Evolutionary conservation across 2,888 invertebrate genomes (phyloP).

Genomic region (Phragmatobia fuliginosa): DNA sequence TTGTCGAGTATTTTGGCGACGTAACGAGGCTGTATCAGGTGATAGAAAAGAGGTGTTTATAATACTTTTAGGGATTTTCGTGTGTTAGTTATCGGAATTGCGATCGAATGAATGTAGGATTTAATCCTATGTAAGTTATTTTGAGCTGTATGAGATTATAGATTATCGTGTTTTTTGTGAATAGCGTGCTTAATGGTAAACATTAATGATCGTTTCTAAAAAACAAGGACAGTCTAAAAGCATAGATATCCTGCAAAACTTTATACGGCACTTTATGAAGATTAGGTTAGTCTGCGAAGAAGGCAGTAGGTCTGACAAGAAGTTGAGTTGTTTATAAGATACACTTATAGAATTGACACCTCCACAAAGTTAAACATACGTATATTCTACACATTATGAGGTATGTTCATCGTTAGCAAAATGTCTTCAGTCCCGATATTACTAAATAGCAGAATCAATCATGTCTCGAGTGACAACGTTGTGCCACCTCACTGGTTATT

Average conservation of each 20-base stretch:
- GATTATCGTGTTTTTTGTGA: background rate
- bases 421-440: conserved; percentile 12
- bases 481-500: conserved; percentile 33
- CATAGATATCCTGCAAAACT: background rate
- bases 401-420: background rate
- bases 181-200: background rate
- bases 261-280: too few relatives aligned
- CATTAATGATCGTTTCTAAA: too few relatives aligned
- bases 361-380: background rate
- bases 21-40: conserved; percentile 11
- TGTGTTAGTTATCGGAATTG: background rate
- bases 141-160: background rate
- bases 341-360: too few relatives aligned
- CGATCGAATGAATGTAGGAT: background rate
- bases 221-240: too few relatives aligned
- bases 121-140: background rate
- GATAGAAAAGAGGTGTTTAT: background rate
- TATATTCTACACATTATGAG: background rate
- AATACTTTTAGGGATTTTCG: background rate
- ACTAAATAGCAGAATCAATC: conserved; percentile 31
- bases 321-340: too few relatives aligned
- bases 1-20: conserved; percentile 4
- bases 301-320: too few relatives aligned
- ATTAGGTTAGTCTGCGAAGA: too few relatives aligned
- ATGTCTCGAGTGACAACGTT: conserved; percentile 20